These are phyloP conservation scores for Pegoplata infirma DNA, from an alignment of 2,888 invertebrate species.

Conservation along the genomic window DNA sequence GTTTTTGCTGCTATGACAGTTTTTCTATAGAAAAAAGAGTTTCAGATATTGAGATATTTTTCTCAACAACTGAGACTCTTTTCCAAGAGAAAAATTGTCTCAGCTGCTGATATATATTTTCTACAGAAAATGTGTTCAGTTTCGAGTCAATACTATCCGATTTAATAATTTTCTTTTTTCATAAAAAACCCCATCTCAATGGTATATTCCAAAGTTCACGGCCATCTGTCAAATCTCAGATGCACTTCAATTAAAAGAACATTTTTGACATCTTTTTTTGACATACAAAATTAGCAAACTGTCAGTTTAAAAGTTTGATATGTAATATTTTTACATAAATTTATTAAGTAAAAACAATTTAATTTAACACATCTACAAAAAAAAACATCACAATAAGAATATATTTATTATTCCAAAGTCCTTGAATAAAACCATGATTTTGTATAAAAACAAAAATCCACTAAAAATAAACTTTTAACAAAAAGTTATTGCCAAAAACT, in stretches of 20 bases:
- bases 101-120: too few species aligned
- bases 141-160: too few species aligned
- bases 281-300: conserved; percentile 60
- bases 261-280: conserved; percentile 58
- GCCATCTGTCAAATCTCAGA: conserved; percentile 22
- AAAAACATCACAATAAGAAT: conserved; percentile 36
- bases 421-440: conserved; percentile 50
- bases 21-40: too few species aligned
- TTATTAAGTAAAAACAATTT: conserved; percentile 22
- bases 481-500: conserved; percentile 57
- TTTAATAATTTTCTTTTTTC: too few species aligned
- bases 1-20: too few species aligned
- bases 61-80: too few species aligned
- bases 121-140: too few species aligned
- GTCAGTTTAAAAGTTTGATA: conserved; percentile 51
- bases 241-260: conserved; percentile 19
- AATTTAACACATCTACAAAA: conserved; percentile 11
- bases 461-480: conserved; percentile 1
- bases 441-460: conserved; percentile 7
- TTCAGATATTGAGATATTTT: too few species aligned
- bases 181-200: too few species aligned
- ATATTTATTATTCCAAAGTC: conserved; percentile 56
- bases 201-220: too few species aligned
- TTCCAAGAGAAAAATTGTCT: too few species aligned
- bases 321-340: conserved; percentile 40